Conservation (phyloP, 2,888 invertebrate species). For the Seira ritae region DNA sequence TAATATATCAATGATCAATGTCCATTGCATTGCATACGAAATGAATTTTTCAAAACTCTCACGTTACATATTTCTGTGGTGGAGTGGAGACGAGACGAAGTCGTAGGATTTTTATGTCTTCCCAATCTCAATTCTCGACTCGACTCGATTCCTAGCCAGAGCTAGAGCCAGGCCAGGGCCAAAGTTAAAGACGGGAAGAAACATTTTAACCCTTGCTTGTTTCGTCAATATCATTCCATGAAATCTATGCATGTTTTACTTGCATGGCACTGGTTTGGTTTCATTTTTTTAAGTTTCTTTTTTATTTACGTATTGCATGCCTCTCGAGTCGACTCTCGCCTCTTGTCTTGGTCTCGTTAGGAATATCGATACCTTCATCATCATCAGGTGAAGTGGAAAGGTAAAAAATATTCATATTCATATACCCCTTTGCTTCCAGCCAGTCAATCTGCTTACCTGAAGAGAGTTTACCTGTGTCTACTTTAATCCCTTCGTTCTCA, state of each 20-base stretch:
- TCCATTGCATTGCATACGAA: too few relatives aligned
- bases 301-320: not conserved
- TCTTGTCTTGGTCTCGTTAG: slow-evolving; percentile 57
- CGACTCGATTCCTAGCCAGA: too few relatives aligned
- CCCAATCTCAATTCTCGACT: not conserved
- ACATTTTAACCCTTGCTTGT: slow-evolving; percentile 30
- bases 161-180: not conserved
- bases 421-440: slow-evolving; percentile 6
- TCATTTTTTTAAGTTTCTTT: not conserved
- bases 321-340: slow-evolving; percentile 39
- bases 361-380: slow-evolving; percentile 55
- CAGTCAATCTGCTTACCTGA: slow-evolving; percentile 4
- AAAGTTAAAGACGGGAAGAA: slow-evolving; percentile 20
- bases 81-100: too few relatives aligned
- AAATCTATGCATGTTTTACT: slow-evolving; percentile 37
- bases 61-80: too few relatives aligned
- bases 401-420: too few relatives aligned
- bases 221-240: slow-evolving; percentile 38
- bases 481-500: not conserved
- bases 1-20: too few relatives aligned
- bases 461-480: not conserved
- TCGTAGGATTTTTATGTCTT: too few relatives aligned
- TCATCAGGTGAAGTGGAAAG: too few relatives aligned
- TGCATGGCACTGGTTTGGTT: not conserved
- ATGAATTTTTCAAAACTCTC: too few relatives aligned